Base-by-base conservation (phyloP, 2,113 vertebrate genomes). In the Hemiprocne comata region DNA sequence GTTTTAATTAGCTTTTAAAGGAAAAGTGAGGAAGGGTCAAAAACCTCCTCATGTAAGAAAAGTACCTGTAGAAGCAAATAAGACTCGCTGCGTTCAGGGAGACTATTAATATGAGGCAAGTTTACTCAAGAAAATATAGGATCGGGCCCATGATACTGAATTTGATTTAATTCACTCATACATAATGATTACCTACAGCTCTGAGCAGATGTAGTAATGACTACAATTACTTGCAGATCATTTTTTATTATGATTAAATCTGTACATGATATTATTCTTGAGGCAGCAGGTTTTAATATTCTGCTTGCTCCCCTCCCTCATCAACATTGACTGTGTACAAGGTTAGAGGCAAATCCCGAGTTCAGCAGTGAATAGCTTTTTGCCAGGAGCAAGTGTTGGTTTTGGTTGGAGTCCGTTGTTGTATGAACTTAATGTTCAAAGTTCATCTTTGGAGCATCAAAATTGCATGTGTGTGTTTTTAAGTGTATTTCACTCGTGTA, bases 231-330 rank as follows among this genome's bases (percentile, higher is more conserved):
- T 96, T 65, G 91, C 93, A 93, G 94, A 91, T 95, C 87, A 79
- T 96, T 95, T 97, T 96, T 97, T 97, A 93, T 95, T 96, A 97
- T 96, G 95, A 96, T 95, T 96, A 95, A 94, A 95, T 82, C 89
- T 95, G 87, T 97, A 95, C 94, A 91, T 79, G 88, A 89, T 91
- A 94, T 91, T 96, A 92, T 96, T 95, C 93, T 94, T 91, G 94
- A 96, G 91, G 93, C 91, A 95, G 93, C 85, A 72, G 73, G 84
- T 96, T 96, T 95, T 95, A 91, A 95, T 91, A 96, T 94, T 89
- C 91, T 93, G 70, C 54, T 75, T 94, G 38, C 62, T 96, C 77
- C 77, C 74, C 87, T 94, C 93, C 84, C 87, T 96, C 89, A 44
- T 89, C 95, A 94, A 57, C 80, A 57, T 0, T n/a, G 83, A 7